A percentile compares a stretch with the other conserved stretches of the same genome.
These are phyloP conservation scores for Nyctalus aviator DNA, from an alignment of 2,797 vertebrate genomes.

Conservation along the genomic window DNA sequence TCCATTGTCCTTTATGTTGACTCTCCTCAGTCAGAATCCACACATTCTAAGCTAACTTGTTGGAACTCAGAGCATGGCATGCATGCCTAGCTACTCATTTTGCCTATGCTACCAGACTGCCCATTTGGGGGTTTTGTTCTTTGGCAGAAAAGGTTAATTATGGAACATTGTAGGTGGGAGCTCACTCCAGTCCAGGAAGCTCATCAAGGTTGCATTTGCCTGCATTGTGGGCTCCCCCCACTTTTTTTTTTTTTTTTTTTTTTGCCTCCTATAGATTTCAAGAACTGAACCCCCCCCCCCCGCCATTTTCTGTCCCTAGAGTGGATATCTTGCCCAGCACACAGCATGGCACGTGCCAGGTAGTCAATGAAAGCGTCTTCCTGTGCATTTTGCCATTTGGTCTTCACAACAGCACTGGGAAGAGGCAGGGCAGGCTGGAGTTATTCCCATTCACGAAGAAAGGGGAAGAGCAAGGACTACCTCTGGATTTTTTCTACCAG, in stretches of 20 bases:
- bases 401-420: not conserved
- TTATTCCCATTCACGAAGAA: not conserved
- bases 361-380: not conserved
- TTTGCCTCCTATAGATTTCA: not conserved
- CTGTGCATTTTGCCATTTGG: not conserved
- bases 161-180: not conserved
- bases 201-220: not conserved
- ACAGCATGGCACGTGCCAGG: not conserved
- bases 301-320: not conserved
- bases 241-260: too few species aligned
- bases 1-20: not conserved
- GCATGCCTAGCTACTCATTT: conserved; percentile 35
- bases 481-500: conserved; percentile 15
- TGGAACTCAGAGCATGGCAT: not conserved
- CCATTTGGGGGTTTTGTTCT: not conserved
- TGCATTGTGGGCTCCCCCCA: not conserved
- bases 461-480: conserved; percentile 2
- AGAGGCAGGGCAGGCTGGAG: not conserved
- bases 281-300: too few species aligned
- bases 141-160: conserved; percentile 7
- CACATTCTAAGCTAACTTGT: not conserved
- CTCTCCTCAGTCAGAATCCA: conserved; percentile 15
- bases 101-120: not conserved
- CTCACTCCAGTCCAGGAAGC: not conserved
- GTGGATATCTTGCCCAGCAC: not conserved